phyloP scores from a whole-genome alignment of 1,140 invertebrate species.

The Dreissena polymorpha region DNA sequence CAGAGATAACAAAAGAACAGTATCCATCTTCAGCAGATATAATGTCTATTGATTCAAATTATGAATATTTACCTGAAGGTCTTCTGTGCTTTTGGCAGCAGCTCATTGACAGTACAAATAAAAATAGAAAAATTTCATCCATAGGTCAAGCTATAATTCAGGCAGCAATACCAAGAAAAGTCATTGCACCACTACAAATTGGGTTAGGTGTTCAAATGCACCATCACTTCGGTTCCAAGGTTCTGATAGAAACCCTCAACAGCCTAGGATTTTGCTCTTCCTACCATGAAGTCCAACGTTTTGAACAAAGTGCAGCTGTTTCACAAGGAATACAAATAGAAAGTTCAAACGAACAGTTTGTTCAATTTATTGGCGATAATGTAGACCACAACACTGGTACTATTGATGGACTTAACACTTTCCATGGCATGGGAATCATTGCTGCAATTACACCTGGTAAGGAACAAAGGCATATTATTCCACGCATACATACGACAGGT shows the following conservation, averaged over 20 bases:
- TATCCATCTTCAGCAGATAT: constrained; percentile 29
- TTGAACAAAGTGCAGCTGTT: constrained; percentile 46
- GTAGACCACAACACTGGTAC: constrained; percentile 59
- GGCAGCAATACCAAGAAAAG: constrained; percentile 37
- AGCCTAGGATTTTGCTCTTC: constrained; percentile 47
- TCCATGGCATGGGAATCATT: constrained; percentile 66
- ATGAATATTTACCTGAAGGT: background rate
- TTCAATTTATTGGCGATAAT: constrained; percentile 57
- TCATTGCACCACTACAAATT: constrained; percentile 57
- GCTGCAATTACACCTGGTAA: constrained; percentile 52
- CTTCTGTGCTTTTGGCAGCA: background rate
- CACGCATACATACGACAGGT: constrained; percentile 23
- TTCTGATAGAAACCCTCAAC: constrained; percentile 45
- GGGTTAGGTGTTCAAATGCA: constrained; percentile 59
- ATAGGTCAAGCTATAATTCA: constrained; percentile 65
- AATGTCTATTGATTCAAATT: constrained; percentile 2
- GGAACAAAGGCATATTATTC: constrained; percentile 11
- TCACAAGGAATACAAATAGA: constrained; percentile 28
- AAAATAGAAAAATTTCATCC: constrained; percentile 32
- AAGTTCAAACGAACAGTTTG: background rate
- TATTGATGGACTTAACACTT: constrained; percentile 55
- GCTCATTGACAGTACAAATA: constrained; percentile 9
- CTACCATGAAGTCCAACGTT: constrained; percentile 44
- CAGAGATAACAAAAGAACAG: background rate
- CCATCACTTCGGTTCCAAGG: constrained; percentile 55